Conservation (phyloP, 2,113 vertebrate species). For the Diadophis punctatus region DNA sequence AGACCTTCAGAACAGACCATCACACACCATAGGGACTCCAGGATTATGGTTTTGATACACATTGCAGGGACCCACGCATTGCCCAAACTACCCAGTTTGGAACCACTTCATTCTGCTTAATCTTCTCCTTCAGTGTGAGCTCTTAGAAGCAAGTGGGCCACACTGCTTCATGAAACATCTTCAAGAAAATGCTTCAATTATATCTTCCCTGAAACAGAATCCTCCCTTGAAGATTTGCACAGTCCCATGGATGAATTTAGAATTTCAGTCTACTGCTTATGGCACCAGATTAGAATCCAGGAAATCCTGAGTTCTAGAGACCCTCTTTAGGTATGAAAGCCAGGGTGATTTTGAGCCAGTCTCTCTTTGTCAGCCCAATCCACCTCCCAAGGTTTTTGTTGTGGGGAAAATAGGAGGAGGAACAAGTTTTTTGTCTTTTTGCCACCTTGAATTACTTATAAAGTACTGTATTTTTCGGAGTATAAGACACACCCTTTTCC, state of each 20-base stretch:
- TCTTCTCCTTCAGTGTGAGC: not conserved
- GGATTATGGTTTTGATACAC: not conserved
- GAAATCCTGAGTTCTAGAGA: not conserved
- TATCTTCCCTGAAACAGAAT: not conserved
- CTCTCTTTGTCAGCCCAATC: not conserved
- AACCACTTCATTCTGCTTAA: not conserved
- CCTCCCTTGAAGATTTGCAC: not conserved
- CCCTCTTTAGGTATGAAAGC: not conserved
- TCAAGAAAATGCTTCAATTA: not conserved
- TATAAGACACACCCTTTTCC: too few species aligned
- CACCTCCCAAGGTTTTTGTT: not conserved
- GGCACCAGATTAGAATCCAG: not conserved
- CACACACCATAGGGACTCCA: not conserved
- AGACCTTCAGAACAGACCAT: not conserved
- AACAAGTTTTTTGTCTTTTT: not conserved
- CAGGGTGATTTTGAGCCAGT: not conserved
- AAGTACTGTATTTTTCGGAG: too few species aligned
- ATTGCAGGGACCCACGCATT: not conserved
- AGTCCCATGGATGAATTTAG: not conserved
- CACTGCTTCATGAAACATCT: not conserved
- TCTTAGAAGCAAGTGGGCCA: not conserved
- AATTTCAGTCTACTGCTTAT: not conserved
- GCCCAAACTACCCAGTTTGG: not conserved
- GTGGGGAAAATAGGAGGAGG: not conserved
- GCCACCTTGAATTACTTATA: not conserved